phyloP scores from a whole-genome alignment of 2,113 vertebrate genomes.

The Petrocephalus microphthalmus region DNA sequence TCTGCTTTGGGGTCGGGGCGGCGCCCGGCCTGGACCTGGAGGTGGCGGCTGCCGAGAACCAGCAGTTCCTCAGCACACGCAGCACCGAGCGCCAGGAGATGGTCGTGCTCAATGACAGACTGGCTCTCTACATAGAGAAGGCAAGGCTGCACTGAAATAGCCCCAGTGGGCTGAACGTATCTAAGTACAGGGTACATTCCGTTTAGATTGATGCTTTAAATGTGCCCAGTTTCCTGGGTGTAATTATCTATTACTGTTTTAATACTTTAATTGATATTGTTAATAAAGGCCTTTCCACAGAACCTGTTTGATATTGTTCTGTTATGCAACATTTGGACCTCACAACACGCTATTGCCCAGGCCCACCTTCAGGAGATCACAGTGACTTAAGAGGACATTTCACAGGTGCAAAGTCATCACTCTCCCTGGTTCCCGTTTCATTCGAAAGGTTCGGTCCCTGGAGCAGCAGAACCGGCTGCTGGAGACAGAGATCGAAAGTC shows the following conservation, averaged over 20 bases:
- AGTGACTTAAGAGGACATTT: not conserved
- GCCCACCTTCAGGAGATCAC: not conserved
- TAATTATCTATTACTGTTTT: not conserved
- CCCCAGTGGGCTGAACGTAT: not conserved
- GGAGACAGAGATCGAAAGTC: constrained; percentile 52
- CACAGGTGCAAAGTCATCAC: not conserved
- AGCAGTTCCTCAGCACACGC: constrained; percentile 53
- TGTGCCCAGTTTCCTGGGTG: not conserved
- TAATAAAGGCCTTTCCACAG: not conserved
- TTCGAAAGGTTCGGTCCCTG: constrained; percentile 56
- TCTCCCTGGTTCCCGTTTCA: constrained; percentile 8
- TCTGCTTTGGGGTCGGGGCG: constrained; percentile 42
- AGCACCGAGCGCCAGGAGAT: constrained; percentile 53
- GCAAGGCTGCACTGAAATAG: constrained; percentile 26
- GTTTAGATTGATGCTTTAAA: not conserved
- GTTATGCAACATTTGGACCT: no score
- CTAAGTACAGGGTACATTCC: not conserved
- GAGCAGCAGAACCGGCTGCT: constrained; percentile 54
- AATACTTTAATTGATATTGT: not conserved
- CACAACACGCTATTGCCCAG: not conserved
- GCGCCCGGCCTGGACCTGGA: constrained; percentile 52
- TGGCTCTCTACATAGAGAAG: constrained; percentile 61
- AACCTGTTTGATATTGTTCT: not conserved
- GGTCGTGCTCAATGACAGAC: constrained; percentile 60
- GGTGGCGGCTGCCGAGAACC: constrained; percentile 54